Conservation (phyloP, 2,797 vertebrate genomes). For the Enoplosus armatus region DNA sequence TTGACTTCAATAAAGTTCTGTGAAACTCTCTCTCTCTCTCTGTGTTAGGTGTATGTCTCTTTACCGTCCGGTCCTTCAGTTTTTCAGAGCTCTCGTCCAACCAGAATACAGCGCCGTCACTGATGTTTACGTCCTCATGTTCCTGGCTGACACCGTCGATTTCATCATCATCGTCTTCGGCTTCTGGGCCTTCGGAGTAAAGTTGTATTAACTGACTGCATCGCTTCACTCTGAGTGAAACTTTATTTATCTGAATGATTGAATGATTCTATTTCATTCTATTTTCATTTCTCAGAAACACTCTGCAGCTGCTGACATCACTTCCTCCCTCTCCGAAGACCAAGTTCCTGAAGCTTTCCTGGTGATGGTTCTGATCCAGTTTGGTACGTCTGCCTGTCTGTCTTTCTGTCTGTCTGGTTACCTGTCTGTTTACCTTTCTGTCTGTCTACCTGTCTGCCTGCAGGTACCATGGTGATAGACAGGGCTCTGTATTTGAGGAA, state of each 20-base stretch:
- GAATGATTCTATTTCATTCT: background rate
- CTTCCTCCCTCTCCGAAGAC: constrained; percentile 95
- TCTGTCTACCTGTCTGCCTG: background rate
- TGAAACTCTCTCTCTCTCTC: background rate
- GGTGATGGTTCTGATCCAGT: constrained; percentile 98
- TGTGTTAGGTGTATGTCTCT: constrained; percentile 87
- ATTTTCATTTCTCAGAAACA: constrained; percentile 89
- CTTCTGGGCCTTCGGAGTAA: constrained; percentile 97
- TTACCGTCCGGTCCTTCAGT: constrained; percentile 90
- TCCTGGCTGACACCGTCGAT: constrained; percentile 94
- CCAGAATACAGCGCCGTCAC: constrained; percentile 97
- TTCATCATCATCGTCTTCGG: constrained; percentile 98
- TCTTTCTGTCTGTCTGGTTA: constrained; percentile 17
- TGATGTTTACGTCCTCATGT: constrained; percentile 97
- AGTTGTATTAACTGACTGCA: constrained; percentile 34
- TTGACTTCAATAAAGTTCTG: background rate
- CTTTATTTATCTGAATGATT: background rate
- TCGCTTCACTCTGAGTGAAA: background rate
- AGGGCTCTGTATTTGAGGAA: constrained; percentile 79
- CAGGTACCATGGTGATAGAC: constrained; percentile 94
- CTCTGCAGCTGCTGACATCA: constrained; percentile 95
- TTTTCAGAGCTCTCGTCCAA: constrained; percentile 95
- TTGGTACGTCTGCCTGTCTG: constrained; percentile 82
- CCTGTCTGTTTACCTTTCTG: constrained; percentile 19
- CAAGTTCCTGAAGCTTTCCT: constrained; percentile 95